Conservation (phyloP, 1,140 invertebrate species). For the Drosophila malerkotliana region DNA sequence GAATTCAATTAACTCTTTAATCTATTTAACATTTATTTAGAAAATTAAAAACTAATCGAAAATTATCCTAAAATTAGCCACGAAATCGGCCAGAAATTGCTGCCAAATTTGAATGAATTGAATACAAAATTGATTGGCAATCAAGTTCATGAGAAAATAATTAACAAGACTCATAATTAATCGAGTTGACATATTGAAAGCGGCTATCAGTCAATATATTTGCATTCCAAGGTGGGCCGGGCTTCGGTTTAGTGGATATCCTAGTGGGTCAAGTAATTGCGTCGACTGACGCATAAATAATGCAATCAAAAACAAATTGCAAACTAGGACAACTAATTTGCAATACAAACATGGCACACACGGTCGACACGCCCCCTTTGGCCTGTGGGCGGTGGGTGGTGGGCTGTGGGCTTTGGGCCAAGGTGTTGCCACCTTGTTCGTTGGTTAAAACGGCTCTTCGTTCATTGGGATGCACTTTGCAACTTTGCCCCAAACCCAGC, state of each 20-base stretch:
- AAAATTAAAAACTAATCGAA: background rate
- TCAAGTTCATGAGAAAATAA: constrained; percentile 32
- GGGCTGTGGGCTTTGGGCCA: background rate
- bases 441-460: background rate
- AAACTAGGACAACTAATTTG: constrained; percentile 75
- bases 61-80: constrained; percentile 8
- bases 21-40: too few species aligned
- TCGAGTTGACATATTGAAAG: constrained; percentile 8
- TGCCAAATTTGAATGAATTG: constrained; percentile 20
- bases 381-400: too few species aligned
- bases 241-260: background rate
- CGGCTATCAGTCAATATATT: constrained; percentile 5
- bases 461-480: background rate
- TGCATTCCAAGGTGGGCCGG: constrained; percentile 9
- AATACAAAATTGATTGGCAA: constrained; percentile 48
- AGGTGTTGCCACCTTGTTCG: constrained; percentile 24
- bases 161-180: constrained; percentile 44
- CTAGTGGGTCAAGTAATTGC: constrained; percentile 63
- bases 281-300: constrained; percentile 58
- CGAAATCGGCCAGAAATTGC: constrained; percentile 22
- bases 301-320: constrained; percentile 71
- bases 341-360: constrained; percentile 69
- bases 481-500: background rate
- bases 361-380: too few species aligned
- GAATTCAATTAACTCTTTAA: too few species aligned